Conservation (phyloP, 2,888 invertebrate genomes). For the Notocelia uddmanniana region DNA sequence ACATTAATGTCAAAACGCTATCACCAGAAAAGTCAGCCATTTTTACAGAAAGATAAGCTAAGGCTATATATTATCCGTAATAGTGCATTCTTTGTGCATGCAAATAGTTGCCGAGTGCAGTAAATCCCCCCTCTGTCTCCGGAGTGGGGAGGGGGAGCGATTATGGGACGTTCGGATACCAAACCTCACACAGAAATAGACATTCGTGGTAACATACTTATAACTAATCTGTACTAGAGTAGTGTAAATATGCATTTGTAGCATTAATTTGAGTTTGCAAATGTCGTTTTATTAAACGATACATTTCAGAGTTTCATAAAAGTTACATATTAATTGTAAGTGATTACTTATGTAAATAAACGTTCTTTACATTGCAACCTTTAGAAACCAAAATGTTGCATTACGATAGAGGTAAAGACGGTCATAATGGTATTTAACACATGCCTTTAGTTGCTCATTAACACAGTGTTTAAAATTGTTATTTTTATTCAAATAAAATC, state of each 20-base stretch:
- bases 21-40: conserved; percentile 39
- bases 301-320: not conserved
- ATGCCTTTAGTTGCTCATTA: not conserved
- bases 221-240: not conserved
- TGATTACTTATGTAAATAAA: not conserved
- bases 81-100: conserved; percentile 58
- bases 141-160: conserved; percentile 46
- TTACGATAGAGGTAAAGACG: not conserved
- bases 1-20: conserved; percentile 33
- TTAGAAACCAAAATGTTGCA: not conserved
- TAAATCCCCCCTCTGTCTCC: conserved; percentile 61
- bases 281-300: not conserved
- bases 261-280: not conserved
- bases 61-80: conserved; percentile 42
- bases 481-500: conserved; percentile 8
- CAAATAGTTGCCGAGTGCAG: conserved; percentile 57
- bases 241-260: not conserved
- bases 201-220: not conserved
- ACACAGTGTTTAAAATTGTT: conserved; percentile 18
- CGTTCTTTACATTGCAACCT: not conserved
- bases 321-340: no score
- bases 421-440: not conserved
- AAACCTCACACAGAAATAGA: conserved; percentile 22
- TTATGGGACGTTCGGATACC: conserved; percentile 21
- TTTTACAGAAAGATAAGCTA: conserved; percentile 41